These are phyloP conservation scores for Dryas iulia DNA, from an alignment of 1,140 invertebrate species.

Conservation along the genomic window DNA sequence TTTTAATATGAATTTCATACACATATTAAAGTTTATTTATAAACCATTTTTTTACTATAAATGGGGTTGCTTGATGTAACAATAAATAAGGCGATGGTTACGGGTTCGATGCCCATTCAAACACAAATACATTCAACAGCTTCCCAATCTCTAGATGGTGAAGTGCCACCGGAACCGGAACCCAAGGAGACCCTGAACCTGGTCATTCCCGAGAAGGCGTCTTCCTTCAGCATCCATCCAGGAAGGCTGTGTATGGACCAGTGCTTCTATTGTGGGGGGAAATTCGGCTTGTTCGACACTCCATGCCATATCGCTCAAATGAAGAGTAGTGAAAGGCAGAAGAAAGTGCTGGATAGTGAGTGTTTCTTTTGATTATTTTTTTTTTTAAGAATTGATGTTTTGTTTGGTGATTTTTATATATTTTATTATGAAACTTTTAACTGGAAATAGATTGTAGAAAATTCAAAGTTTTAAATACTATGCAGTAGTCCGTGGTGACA, in stretches of 20 bases:
- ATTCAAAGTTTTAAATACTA: too few species aligned
- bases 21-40: too few species aligned
- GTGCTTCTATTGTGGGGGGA: constrained; percentile 91
- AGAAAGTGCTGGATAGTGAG: constrained; percentile 87
- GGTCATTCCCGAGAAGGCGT: constrained; percentile 92
- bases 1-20: too few species aligned
- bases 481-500: too few species aligned
- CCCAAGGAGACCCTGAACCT: constrained; percentile 84
- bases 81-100: too few species aligned
- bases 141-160: constrained; percentile 48
- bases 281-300: constrained; percentile 91
- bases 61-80: too few species aligned
- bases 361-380: constrained; percentile 42
- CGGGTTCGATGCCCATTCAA: too few species aligned
- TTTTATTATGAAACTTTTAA: too few species aligned
- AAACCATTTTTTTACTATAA: too few species aligned
- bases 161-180: constrained; percentile 76
- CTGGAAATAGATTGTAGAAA: too few species aligned
- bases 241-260: constrained; percentile 89
- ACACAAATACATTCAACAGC: neutral
- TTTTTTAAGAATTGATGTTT: neutral
- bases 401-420: constrained; percentile 5
- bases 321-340: constrained; percentile 88
- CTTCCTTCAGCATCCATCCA: constrained; percentile 91
- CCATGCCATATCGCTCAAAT: constrained; percentile 92